phyloP scores from a whole-genome alignment of 2,888 invertebrate species.

The Eristalis arbustorum region DNA sequence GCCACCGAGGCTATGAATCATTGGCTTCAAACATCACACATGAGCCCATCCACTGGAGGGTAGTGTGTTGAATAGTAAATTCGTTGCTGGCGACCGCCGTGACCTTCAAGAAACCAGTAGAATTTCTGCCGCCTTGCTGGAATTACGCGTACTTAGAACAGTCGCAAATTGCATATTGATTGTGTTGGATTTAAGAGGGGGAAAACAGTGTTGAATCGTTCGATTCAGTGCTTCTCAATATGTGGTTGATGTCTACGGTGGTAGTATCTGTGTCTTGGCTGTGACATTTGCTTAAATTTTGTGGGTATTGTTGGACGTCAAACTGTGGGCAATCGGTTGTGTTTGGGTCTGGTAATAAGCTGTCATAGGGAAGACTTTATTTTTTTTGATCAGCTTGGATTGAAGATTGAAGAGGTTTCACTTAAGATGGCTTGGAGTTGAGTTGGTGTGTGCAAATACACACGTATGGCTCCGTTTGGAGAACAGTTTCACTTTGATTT shows the following conservation, averaged over 20 bases:
- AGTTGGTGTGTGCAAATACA: no score
- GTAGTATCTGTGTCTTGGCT: not conserved
- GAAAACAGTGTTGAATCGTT: not conserved
- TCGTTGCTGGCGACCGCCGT: no score
- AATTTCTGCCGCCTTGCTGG: not conserved
- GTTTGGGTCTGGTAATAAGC: no score
- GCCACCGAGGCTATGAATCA: slow-evolving; percentile 37
- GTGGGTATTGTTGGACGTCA: not conserved
- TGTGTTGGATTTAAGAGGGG: not conserved
- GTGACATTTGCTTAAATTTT: not conserved
- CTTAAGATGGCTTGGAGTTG: no score
- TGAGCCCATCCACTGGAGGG: no score
- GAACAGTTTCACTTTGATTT: no score
- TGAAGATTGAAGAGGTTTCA: no score
- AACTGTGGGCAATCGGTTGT: not conserved
- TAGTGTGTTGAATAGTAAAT: not conserved
- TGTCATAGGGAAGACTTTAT: no score
- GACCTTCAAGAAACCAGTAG: not conserved
- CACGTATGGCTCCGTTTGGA: no score
- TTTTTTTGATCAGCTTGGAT: no score
- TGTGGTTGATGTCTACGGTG: not conserved
- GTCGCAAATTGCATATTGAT: not conserved
- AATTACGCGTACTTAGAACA: not conserved
- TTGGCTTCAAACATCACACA: not conserved
- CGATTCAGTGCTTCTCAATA: not conserved